Percentiles rank a stretch among this genome's conserved stretches.
These are phyloP conservation scores for Opisthocomus hoazin DNA, from an alignment of 2,113 vertebrate species.

Conservation along the genomic window DNA sequence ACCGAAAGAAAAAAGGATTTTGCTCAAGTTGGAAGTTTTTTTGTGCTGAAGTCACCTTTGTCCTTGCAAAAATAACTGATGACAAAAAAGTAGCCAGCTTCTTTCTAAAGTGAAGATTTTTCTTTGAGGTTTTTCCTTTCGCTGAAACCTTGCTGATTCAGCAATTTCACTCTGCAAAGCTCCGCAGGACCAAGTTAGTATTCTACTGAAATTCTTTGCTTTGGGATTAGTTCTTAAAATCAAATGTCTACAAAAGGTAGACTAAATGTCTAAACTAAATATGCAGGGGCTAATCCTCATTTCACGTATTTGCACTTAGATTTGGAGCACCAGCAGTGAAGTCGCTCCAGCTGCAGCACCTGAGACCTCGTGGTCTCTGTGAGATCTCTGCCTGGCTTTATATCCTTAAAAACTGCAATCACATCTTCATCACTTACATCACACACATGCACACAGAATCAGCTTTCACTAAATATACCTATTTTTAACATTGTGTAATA, in stretches of 20 bases:
- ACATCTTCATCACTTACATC: not conserved
- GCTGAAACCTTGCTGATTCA: not conserved
- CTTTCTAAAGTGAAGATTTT: not conserved
- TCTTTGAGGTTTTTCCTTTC: not conserved
- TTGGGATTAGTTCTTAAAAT: not conserved
- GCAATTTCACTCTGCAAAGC: not conserved
- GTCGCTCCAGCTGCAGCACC: not conserved
- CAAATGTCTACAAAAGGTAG: not conserved
- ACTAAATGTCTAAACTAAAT: not conserved
- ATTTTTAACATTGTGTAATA: not conserved
- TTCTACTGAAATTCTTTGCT: not conserved
- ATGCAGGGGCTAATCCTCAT: not conserved
- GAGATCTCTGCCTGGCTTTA: not conserved
- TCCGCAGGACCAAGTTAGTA: not conserved
- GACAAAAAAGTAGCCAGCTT: not conserved
- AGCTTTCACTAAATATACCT: not conserved
- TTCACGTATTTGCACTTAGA: not conserved
- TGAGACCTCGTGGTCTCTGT: not conserved
- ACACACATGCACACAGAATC: no score
- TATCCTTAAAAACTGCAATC: not conserved
- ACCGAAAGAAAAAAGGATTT: not conserved
- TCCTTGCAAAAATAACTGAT: not conserved
- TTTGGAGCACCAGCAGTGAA: not conserved
- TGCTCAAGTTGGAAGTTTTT: not conserved
- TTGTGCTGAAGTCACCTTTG: not conserved